Conservation (phyloP, 2,888 invertebrate genomes). For the Chaitophorus viminalis region DNA sequence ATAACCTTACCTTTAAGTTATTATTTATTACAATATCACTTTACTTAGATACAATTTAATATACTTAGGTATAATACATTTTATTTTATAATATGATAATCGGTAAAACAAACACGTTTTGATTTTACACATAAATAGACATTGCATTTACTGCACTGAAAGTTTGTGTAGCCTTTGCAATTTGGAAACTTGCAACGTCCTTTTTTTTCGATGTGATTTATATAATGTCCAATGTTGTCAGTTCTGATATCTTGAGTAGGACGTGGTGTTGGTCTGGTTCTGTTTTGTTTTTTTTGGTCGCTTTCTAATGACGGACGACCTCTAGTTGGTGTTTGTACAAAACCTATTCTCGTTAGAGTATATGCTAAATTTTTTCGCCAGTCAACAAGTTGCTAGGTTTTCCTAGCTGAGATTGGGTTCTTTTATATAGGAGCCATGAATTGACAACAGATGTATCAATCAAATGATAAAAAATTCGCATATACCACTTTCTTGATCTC, state of each 20-base stretch:
- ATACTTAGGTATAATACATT: too few species aligned
- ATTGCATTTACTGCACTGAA: neutral
- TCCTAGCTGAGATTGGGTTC: neutral
- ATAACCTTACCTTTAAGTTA: too few species aligned
- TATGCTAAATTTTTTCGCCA: neutral
- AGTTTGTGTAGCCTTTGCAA: neutral
- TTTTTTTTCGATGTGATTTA: neutral
- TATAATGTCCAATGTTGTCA: neutral
- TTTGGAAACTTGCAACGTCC: neutral
- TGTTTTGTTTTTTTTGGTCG: neutral
- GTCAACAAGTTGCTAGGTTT: neutral
- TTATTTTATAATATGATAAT: constrained; percentile 1
- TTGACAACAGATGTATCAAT: neutral
- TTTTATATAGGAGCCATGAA: constrained; percentile 28
- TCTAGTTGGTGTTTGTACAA: neutral
- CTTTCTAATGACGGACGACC: neutral
- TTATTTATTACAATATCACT: neutral
- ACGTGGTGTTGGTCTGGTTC: neutral
- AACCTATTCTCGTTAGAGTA: neutral
- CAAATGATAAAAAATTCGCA: constrained; percentile 12
- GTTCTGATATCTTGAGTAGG: neutral
- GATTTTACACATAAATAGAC: constrained; percentile 12
- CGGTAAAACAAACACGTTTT: constrained; percentile 1
- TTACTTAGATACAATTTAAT: neutral
- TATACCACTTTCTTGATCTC: constrained; percentile 19